Evolutionary conservation across 1,140 invertebrate genomes (phyloP), one percentile per base, ranked within the genome.

Genomic region (Pseudomyrmex flavicornis): DNA sequence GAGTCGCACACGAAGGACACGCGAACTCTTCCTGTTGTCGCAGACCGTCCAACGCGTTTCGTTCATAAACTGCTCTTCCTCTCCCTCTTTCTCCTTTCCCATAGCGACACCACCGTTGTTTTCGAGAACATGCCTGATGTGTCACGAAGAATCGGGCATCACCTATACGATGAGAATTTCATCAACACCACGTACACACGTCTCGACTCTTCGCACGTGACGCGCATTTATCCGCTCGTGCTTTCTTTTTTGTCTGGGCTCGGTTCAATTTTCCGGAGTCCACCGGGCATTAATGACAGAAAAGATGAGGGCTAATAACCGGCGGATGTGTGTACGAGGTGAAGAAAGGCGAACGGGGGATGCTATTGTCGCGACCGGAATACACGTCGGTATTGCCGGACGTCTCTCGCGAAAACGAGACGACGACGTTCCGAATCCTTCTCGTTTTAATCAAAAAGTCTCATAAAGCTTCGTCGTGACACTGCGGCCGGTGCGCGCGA

Each of bases 151-250:
- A 74, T 59, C 69, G 52, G 44, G 83, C 5, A 89, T 72, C 83
- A 89, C 90, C 91, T 90, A 35, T 35, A 74, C 46, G 74, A 77
- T 85, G 88, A 90, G 88, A 90, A 89, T 92, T 93, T 93, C 92
- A 93, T 93, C 92, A 91, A 90, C 86, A 88, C 85, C 86, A 35
- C 87, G 87, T 80, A 88, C 87, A 90, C 92, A 92, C 92, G 92
- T 92, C 89, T 72, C 74, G 35, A 84, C 63, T 59, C 72, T 73
- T 17, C 82, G 90, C 91, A 92, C 93, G 93, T 94, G 93, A 94
- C 91, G 88, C 72, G 93, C 93, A 94, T 94, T 93, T 91, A 91
- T 91, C 92, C 89, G 77, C 76, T 76, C 86, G 65, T 35, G 5
- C 35, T 35, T 35, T 35, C 9, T 63, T 87, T 89, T 88, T 87